Base-by-base conservation (phyloP, 2,113 vertebrate species). In the Acrocephalus kingi region DNA sequence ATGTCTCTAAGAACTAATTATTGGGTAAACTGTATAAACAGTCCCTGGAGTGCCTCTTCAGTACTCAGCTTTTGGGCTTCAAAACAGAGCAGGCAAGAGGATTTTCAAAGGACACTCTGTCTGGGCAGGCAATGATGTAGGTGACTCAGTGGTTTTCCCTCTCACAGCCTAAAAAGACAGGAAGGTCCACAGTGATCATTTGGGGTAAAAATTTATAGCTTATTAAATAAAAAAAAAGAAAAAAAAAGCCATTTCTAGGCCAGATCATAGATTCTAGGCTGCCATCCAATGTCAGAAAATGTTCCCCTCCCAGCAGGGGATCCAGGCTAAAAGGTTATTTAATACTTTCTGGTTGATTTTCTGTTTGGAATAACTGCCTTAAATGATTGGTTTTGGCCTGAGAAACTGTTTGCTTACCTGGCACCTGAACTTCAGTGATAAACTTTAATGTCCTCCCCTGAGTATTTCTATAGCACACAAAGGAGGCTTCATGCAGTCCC, bases 391-490 rank as follows among this genome's bases (percentile, higher is more conserved):
- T 52, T 94, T 97, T 96, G 93, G 95, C 87, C 54, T 69, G 49
- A 77, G 58, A 90, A 93, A 87, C 35, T 94, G 73, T 97, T 97
- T 96, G 96, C 94, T 96, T 97, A 96, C 95, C 93, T 97, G 94
- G 90, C 89, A 94, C 96, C 93, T 94, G 94, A 95, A 90, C 54
- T 51, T 43, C 43, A 43, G 93, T 83, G 89, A 96, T 89, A 89
- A 96, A 96, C 85, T 89, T 83, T 77, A 83, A 90, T 90, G 84
- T 97, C 88, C 84, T 95, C 78, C 86, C 69, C 80, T 15, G 90
- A 87, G 80, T 86, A 84, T 78, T 92, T 73, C 77, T 52, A 37
- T 11, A 66, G 56, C 82, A 75, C 55, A 81, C 75, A 56, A 61
- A 84, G 77, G 94, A 93, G 71, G 46, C 31, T 64, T 46, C 21